Evolutionary conservation across 2,797 vertebrate genomes (phyloP).

Genomic region (Gymnoscopelus microlampas): DNA sequence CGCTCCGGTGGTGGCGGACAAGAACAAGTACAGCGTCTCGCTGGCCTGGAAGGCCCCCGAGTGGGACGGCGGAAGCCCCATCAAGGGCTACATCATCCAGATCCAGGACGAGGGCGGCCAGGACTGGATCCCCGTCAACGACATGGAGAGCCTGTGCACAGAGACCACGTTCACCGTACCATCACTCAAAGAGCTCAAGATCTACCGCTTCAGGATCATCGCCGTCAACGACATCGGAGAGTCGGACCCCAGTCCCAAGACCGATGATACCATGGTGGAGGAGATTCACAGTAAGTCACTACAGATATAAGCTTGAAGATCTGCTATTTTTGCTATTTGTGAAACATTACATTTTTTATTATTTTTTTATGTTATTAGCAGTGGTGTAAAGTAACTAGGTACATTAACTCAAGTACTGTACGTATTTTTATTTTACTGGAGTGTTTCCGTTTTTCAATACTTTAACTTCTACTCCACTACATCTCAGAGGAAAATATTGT

Average conservation of each 20-base stretch:
- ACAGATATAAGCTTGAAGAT: background rate
- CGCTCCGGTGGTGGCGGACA: constrained; percentile 91
- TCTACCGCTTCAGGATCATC: constrained; percentile 94
- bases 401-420: no score
- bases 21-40: constrained; percentile 91
- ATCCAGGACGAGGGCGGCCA: constrained; percentile 93
- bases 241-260: constrained; percentile 94
- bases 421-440: no score
- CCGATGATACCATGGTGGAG: constrained; percentile 89
- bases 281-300: constrained; percentile 88
- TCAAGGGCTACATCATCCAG: constrained; percentile 97
- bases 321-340: no score
- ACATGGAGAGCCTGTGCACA: constrained; percentile 87
- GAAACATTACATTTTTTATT: no score
- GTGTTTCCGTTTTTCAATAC: no score
- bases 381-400: no score
- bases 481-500: no score
- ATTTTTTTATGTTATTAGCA: no score
- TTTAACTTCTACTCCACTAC: no score
- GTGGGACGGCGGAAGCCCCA: constrained; percentile 93
- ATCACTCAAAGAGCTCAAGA: constrained; percentile 89
- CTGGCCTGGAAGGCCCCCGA: constrained; percentile 92
- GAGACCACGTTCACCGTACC: constrained; percentile 92
- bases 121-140: constrained; percentile 90
- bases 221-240: constrained; percentile 96